Evolutionary conservation across 2,888 invertebrate species (phyloP), one percentile per base, ranked within the genome.

Genomic region (Scaptomyza reducta): DNA sequence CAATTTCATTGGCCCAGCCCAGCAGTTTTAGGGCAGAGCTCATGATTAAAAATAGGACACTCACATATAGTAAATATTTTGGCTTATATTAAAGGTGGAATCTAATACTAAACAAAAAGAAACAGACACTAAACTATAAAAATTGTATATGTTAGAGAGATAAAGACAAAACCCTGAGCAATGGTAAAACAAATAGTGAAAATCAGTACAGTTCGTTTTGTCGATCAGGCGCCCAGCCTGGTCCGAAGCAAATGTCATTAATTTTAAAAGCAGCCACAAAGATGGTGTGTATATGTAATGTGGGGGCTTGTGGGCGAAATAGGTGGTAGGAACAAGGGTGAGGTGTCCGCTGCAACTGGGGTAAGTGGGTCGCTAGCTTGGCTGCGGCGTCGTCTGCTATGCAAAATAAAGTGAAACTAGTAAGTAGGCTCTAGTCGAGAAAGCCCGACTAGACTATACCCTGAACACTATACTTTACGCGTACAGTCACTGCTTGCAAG

Each of bases 231-330:
- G 65, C 51, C 38, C 33, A 59, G 33, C 38, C 33, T 6, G 38
- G 44, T 22, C 50, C 42, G 55, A 29, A 71, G 65, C 71, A 81
- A 84, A 77, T 87, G 76, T 70, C 77, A 81, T 79, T 86, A 73
- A 71, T 69, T 66, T 71, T 66, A 70, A 78, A 78, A 22, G 22
- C 22, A 22, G 22, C 22, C 22, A 22, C 22, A 22, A 22, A 22
- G 22, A 22, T 22, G 31, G 7, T 27, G 27, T 31, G 10, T 31
- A 10, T 31, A 31, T 10, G 31, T 31, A 16, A 7, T 29, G 31
- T 47, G 31, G 10, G 16, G 25, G 6, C 11, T 29, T 29, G 29
- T 47, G 18, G 18, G 10, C 10, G 47, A 9, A 2, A 18, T 18
- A 14, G 16, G 22, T 10, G 25, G 16, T 6, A 11, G 57, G 42